Evolutionary conservation across 2,797 vertebrate genomes (phyloP).

Genomic region (Scolopax rusticola): DNA sequence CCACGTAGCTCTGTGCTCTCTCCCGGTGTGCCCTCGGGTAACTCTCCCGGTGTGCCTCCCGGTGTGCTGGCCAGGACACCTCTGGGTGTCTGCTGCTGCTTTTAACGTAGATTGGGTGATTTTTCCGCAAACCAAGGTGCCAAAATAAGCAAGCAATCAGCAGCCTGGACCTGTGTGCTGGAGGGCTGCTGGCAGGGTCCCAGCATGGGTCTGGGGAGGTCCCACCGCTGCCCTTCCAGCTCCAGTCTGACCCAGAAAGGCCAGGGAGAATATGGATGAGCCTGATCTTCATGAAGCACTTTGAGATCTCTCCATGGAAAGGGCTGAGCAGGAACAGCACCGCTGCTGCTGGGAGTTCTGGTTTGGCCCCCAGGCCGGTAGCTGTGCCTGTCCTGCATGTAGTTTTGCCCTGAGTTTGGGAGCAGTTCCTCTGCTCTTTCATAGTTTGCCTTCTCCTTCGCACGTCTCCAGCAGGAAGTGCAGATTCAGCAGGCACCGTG

Average conservation of each 20-base stretch:
- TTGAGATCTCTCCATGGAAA: neutral
- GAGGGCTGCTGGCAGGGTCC: neutral
- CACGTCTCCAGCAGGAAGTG: conserved; percentile 71
- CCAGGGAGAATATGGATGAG: neutral
- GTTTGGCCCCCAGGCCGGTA: neutral
- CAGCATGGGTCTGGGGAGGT: accelerated
- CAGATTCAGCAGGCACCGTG: conserved; percentile 66
- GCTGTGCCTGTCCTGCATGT: neutral
- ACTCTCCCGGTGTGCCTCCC: neutral
- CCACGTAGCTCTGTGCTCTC: accelerated
- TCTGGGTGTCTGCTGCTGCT: neutral
- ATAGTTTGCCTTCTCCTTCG: conserved; percentile 58
- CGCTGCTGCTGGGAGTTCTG: neutral
- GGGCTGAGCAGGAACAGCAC: neutral
- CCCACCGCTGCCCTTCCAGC: neutral
- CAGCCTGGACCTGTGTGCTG: neutral
- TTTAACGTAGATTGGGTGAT: neutral
- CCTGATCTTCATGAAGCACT: neutral
- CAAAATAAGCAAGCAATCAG: neutral
- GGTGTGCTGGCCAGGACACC: accelerated
- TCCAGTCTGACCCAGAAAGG: neutral
- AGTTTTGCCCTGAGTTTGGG: conserved; percentile 1
- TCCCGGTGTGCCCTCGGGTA: neutral
- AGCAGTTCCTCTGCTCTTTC: conserved; percentile 35
- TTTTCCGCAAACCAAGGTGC: neutral